Percentiles rank a stretch among this genome's conserved stretches.
phyloP scores from a whole-genome alignment of 2,113 vertebrate genomes.

The Bambusicola thoracicus region DNA sequence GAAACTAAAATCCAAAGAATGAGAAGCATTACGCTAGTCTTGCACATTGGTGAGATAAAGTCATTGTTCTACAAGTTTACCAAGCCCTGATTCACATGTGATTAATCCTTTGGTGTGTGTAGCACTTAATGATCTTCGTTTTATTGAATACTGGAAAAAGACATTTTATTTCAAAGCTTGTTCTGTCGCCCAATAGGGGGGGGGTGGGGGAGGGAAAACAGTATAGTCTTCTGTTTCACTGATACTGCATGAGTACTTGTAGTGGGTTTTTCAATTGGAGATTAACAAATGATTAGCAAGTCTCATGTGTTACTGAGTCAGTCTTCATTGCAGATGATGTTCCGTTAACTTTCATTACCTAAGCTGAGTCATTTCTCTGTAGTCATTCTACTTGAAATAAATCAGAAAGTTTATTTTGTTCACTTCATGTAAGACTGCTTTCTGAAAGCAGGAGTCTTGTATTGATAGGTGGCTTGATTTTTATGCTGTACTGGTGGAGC shows the following conservation, averaged over 20 bases:
- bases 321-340: conserved; percentile 28
- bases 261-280: not conserved
- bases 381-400: conserved; percentile 1
- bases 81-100: not conserved
- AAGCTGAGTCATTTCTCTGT: conserved; percentile 33
- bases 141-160: not conserved
- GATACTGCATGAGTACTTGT: not conserved
- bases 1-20: not conserved
- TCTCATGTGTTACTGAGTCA: conserved; percentile 47
- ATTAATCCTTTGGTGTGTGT: not conserved
- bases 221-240: not conserved
- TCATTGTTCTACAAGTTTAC: not conserved
- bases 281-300: conserved; percentile 21
- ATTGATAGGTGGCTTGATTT: not conserved
- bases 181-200: not conserved
- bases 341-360: not conserved
- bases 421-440: not conserved
- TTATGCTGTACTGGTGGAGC: not conserved
- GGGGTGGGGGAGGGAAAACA: no score
- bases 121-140: not conserved
- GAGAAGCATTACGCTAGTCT: not conserved
- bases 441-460: not conserved
- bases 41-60: conserved; percentile 29
- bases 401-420: not conserved
- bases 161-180: not conserved